A percentile compares a stretch with the other conserved stretches of the same genome.
phyloP scores from a whole-genome alignment of 2,888 invertebrate species.

The Proisotoma minuta region DNA sequence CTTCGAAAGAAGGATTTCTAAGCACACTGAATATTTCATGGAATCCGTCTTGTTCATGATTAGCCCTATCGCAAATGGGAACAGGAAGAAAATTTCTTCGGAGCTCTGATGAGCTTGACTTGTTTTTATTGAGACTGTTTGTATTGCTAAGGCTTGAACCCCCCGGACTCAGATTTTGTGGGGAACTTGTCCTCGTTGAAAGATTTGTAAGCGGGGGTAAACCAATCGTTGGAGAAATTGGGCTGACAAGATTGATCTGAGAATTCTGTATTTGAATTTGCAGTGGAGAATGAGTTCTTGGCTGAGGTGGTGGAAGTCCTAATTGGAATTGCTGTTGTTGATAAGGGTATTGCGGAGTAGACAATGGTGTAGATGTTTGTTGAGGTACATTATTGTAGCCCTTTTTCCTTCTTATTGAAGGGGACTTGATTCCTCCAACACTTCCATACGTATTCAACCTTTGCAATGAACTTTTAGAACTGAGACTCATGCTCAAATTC shows the following conservation, averaged over 20 bases:
- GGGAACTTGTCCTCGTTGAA: not conserved
- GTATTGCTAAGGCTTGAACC: not conserved
- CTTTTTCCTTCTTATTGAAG: conserved; percentile 41
- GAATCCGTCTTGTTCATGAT: conserved; percentile 51
- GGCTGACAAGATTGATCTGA: not conserved
- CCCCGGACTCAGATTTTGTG: not conserved
- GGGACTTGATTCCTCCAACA: conserved; percentile 41
- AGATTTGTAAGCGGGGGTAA: not conserved
- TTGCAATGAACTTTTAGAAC: conserved; percentile 36
- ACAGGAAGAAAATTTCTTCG: conserved; percentile 56
- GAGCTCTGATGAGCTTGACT: conserved; percentile 57
- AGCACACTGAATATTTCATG: conserved; percentile 54
- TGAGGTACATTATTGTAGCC: conserved; percentile 20
- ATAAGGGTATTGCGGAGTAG: not conserved
- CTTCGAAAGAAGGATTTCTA: conserved; percentile 51
- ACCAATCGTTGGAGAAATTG: not conserved
- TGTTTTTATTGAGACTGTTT: conserved; percentile 47
- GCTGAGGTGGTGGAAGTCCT: conserved; percentile 53
- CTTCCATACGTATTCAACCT: conserved; percentile 13
- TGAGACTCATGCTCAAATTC: conserved; percentile 14
- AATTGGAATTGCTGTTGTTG: conserved; percentile 52
- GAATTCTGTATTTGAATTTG: not conserved
- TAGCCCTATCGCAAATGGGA: conserved; percentile 54
- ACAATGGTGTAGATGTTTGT: not conserved
- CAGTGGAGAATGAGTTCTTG: conserved; percentile 45